Percentiles rank a stretch among this genome's conserved stretches.
Conservation (phyloP, 2,888 invertebrate genomes). For the Drosophila acutilabella region DNA sequence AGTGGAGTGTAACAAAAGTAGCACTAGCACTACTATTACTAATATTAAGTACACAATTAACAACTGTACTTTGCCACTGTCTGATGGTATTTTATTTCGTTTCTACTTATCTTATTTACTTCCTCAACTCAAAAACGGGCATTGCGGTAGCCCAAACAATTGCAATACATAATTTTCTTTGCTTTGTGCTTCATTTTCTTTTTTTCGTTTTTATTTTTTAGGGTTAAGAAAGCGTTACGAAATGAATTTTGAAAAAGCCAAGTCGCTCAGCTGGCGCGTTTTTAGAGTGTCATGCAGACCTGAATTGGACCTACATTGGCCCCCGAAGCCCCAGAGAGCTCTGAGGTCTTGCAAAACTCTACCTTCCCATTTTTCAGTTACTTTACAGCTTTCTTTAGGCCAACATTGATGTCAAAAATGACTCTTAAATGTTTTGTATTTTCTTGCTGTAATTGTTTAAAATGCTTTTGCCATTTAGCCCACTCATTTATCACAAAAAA, state of each 20-base stretch:
- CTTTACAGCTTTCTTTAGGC: conserved; percentile 47
- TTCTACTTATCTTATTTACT: conserved; percentile 39
- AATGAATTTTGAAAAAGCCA: conserved; percentile 54
- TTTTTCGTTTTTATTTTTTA: conserved; percentile 25
- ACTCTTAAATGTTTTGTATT: conserved; percentile 55
- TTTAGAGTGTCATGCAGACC: conserved; percentile 38
- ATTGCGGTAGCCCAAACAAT: conserved; percentile 27
- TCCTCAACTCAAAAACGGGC: conserved; percentile 25
- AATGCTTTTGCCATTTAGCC: conserved; percentile 58
- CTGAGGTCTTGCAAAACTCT: conserved; percentile 20
- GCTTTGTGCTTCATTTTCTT: conserved; percentile 28
- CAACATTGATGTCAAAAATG: conserved; percentile 56
- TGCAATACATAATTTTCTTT: conserved; percentile 42
- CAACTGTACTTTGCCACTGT: conserved; percentile 52
- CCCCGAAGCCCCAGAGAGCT: conserved; percentile 1
- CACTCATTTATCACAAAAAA: conserved; percentile 38
- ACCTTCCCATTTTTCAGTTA: conserved; percentile 10
- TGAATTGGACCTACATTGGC: conserved; percentile 29
- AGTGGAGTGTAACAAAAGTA: conserved; percentile 32
- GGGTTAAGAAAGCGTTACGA: conserved; percentile 77
- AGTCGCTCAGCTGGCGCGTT: conserved; percentile 30
- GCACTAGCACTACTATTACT: conserved; percentile 30
- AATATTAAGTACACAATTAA: conserved; percentile 48
- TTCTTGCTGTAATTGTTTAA: conserved; percentile 55
- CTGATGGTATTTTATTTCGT: conserved; percentile 40